Evolutionary conservation across 2,113 vertebrate genomes (phyloP), one percentile per base, ranked within the genome.

Genomic region (Myanophis thanlyinensis): DNA sequence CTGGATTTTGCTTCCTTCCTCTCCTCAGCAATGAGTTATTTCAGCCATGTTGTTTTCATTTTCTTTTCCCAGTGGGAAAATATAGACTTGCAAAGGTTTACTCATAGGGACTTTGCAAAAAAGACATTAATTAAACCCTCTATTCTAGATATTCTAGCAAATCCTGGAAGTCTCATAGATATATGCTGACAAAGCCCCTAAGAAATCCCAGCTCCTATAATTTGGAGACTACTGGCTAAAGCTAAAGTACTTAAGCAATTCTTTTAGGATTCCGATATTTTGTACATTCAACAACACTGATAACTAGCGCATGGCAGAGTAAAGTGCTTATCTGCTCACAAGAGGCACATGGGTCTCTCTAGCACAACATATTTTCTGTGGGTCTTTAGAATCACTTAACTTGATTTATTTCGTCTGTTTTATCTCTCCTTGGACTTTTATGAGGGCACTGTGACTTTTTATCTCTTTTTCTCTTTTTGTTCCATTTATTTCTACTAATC

Each of bases 41-140:
- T 94, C 51, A 93, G 91, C 90, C 85, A 85, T 90, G 88, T 94
- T 93, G 47, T 88, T 95, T 59, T 52, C 91, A n/a, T 89, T 93
- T 62, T 49, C 92, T 23, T 62, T 91, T 89, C 53, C 90, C 48
- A 59, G 51, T 93, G 94, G 89, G 94, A 94, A 95, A 94, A 25
- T 67, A 35, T 25, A 89, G 53, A 5, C 30, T 84, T 47, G 62
- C 90, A 88, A 88, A 20, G 18, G 18, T 93, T 93, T 10, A 95
- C 56, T 93, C 90, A 90, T 48, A 1, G 0, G 85, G 85, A 52
- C 92, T 51, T 56, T 62, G 84, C 90, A 89, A 51, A 93, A 95
- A 93, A 96, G 18, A 40, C 40, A 25, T 15, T 95, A 93, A 92
- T 93, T 92, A 95, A 93, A 91, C 23, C 56, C 88, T 49, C 23